These are phyloP conservation scores for Anagyrus pseudococci DNA, from an alignment of 2,888 invertebrate genomes.

Conservation along the genomic window DNA sequence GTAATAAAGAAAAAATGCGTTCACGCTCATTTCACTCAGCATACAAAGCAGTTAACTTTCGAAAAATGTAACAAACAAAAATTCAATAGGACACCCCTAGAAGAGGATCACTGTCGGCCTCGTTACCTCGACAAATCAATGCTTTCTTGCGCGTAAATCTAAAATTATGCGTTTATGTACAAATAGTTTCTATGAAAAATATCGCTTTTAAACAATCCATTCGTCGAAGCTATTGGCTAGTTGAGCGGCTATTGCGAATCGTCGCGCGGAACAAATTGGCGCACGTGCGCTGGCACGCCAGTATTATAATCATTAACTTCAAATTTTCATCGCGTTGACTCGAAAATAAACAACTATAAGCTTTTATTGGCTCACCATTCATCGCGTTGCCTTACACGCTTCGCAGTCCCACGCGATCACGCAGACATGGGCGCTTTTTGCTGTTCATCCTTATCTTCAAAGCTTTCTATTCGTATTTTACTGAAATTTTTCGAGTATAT, in stretches of 20 bases:
- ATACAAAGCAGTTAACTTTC: background rate
- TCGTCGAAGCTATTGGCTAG: slow-evolving; percentile 20
- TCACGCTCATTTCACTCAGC: background rate
- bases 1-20: background rate
- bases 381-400: too few species aligned
- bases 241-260: slow-evolving; percentile 8
- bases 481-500: background rate
- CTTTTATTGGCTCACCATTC: background rate
- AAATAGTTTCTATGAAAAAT: slow-evolving; percentile 33
- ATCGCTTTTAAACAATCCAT: slow-evolving; percentile 27
- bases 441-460: background rate
- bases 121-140: slow-evolving; percentile 17
- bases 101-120: too few species aligned
- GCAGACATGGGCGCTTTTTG: slow-evolving; percentile 17
- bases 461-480: background rate
- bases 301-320: too few species aligned
- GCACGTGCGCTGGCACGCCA: background rate
- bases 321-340: background rate
- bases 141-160: slow-evolving; percentile 12
- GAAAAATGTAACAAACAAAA: slow-evolving; percentile 13
- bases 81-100: slow-evolving; percentile 15
- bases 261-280: slow-evolving; percentile 25
- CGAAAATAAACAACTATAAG: slow-evolving; percentile 10
- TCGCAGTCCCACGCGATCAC: too few species aligned
- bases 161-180: slow-evolving; percentile 25